Conservation (phyloP, 2,888 invertebrate genomes). For the Bellardia pandia region DNA sequence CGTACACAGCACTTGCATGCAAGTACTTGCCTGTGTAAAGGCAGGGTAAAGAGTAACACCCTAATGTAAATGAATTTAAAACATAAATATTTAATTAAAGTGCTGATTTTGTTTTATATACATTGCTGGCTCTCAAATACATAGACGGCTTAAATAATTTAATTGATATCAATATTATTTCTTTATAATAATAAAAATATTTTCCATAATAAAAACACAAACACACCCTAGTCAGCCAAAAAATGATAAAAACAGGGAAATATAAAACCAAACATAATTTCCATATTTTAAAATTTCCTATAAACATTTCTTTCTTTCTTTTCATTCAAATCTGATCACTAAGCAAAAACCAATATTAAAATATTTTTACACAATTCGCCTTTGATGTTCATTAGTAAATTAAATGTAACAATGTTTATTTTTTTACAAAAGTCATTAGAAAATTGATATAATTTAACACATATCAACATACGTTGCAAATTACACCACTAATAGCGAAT, state of each 20-base stretch:
- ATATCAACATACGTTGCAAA: conserved; percentile 1
- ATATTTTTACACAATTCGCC: not conserved
- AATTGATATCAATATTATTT: not conserved
- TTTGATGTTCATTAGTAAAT: not conserved
- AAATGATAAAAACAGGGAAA: conserved; percentile 25
- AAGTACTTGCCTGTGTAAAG: too few relatives aligned
- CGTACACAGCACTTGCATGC: too few relatives aligned
- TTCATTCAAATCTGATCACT: not conserved
- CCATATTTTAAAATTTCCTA: not conserved
- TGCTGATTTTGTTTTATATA: not conserved
- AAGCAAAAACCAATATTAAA: not conserved
- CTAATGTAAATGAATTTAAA: not conserved
- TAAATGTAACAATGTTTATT: not conserved
- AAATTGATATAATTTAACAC: conserved; percentile 41
- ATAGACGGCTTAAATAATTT: conserved; percentile 1
- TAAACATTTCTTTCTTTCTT: not conserved
- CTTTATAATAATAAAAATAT: too few relatives aligned
- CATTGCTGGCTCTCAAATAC: conserved; percentile 1
- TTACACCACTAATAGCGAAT: conserved; percentile 18
- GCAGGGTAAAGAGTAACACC: too few relatives aligned
- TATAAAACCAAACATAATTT: conserved; percentile 2
- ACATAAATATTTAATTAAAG: conserved; percentile 26
- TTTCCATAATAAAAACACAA: too few relatives aligned
- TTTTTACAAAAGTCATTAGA: conserved; percentile 16
- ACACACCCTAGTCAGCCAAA: not conserved